Evolutionary conservation across 2,888 invertebrate genomes (phyloP), one percentile per base, ranked within the genome.

Genomic region (Drosophila cognata): DNA sequence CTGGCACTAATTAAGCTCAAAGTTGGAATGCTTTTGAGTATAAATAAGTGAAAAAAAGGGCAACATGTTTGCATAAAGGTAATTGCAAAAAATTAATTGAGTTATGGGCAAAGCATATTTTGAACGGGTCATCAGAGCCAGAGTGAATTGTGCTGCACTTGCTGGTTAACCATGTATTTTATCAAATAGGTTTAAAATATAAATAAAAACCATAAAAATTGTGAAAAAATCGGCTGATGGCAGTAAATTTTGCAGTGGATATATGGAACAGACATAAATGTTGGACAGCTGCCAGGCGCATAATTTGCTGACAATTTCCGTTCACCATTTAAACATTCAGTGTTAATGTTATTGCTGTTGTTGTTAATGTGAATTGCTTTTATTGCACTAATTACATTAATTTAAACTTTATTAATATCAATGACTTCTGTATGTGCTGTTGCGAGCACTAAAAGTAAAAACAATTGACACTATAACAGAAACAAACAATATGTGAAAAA

Each of bases 231-330:
- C 29, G 18, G 65, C 65, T 62, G 69, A 38, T 64, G 61, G 65
- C 59, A 63, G 77, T 86, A 65, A 71, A 73, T 84, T 81, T 61
- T 67, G 51, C 79, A 60, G 67, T 79, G 68, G 63, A 79, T 73
- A 70, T 83, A n/a, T 1, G 16, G 16, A 18, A 41, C n/a, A 16
- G 29, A 21, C 10, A 25, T 28, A 72, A 72, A 73, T 71, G 67
- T 55, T 48, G 50, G 21, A 56, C 69, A 56, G 64, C 58, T 63
- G 68, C 48, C 70, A 61, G 67, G 55, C 70, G 53, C 48, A 63
- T 76, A 86, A 86, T 84, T 85, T 82, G 86, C 82, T 77, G 88
- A 68, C 78, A 78, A 88, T 85, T 85, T 86, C 74, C 88, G 81
- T 53, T 53, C 28, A 67, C 21, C 68, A 60, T 56, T 65, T 66